These are phyloP conservation scores for Dreissena polymorpha DNA, from an alignment of 1,140 invertebrate genomes.

Conservation along the genomic window DNA sequence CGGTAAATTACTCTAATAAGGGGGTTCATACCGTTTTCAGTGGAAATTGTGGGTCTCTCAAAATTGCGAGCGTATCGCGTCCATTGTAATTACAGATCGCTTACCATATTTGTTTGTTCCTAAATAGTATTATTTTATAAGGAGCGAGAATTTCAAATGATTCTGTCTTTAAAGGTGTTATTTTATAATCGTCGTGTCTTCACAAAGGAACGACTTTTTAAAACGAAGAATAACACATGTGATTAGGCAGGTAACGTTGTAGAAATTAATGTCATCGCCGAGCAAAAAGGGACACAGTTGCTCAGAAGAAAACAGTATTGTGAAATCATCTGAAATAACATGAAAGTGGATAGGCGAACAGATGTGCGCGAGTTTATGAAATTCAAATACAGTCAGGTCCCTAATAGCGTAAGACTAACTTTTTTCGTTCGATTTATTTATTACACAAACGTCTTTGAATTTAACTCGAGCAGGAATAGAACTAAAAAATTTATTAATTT, in stretches of 20 bases:
- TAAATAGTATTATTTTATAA: constrained; percentile 11
- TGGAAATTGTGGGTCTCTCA: constrained; percentile 35
- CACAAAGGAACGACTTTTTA: neutral
- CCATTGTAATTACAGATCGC: constrained; percentile 26
- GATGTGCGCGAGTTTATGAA: too few relatives aligned
- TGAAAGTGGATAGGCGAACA: too few relatives aligned
- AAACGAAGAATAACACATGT: neutral
- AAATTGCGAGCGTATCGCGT: constrained; percentile 30
- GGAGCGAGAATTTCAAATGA: neutral
- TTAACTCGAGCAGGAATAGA: too few relatives aligned
- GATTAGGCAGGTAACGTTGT: neutral
- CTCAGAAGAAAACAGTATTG: too few relatives aligned
- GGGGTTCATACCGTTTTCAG: constrained; percentile 26
- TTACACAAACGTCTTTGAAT: too few relatives aligned
- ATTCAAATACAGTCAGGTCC: too few relatives aligned
- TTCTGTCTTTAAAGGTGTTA: neutral
- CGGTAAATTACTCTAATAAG: constrained; percentile 22
- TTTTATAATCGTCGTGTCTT: neutral
- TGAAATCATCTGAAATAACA: too few relatives aligned
- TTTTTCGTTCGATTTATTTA: too few relatives aligned
- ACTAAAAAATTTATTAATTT: too few relatives aligned
- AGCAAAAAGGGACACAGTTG: neutral
- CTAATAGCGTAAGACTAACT: too few relatives aligned
- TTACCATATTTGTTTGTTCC: constrained; percentile 1
- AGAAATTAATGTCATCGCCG: constrained; percentile 7